Percentiles rank a stretch among this genome's conserved stretches.
Evolutionary conservation across 92 coral and sea anemone species (phyloP).

Genomic region (Bergia puertoricense): DNA sequence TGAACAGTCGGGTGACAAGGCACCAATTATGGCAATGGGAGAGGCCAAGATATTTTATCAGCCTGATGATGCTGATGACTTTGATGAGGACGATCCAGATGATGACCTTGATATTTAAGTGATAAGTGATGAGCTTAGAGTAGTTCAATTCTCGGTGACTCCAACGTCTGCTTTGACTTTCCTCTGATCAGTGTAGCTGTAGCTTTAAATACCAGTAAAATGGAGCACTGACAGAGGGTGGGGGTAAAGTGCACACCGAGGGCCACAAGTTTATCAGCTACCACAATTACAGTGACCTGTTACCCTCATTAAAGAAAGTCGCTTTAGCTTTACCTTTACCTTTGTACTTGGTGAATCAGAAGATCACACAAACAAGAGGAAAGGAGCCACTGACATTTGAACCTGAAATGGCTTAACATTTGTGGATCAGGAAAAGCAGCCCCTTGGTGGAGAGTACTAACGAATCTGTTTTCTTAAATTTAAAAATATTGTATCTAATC

Average conservation of each 20-base stretch:
- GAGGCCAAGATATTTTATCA: constrained; percentile 91
- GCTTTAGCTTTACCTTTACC: too few relatives aligned
- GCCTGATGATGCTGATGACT: constrained; percentile 95
- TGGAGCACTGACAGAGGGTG: too few relatives aligned
- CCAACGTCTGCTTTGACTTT: too few relatives aligned
- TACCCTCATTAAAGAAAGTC: too few relatives aligned
- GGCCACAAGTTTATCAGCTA: too few relatives aligned
- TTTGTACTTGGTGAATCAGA: neutral
- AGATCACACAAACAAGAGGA: neutral
- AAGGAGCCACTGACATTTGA: neutral
- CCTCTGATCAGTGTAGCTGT: too few relatives aligned
- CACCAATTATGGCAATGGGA: constrained; percentile 44
- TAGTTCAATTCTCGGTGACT: too few relatives aligned
- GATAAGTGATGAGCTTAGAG: neutral
- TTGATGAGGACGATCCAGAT: constrained; percentile 99
- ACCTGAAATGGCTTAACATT: neutral
- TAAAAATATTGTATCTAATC: neutral
- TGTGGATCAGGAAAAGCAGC: neutral
- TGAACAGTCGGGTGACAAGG: constrained; percentile 45
- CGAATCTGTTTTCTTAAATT: neutral
- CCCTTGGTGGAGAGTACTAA: neutral
- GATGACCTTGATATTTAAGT: constrained; percentile 82
- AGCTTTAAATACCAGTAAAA: too few relatives aligned
- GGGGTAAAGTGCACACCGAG: too few relatives aligned
- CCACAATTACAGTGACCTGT: too few relatives aligned